Evolutionary conservation across 2,797 vertebrate species (phyloP), one percentile per base, ranked within the genome.

Genomic region (Anomalospiza imberbis): DNA sequence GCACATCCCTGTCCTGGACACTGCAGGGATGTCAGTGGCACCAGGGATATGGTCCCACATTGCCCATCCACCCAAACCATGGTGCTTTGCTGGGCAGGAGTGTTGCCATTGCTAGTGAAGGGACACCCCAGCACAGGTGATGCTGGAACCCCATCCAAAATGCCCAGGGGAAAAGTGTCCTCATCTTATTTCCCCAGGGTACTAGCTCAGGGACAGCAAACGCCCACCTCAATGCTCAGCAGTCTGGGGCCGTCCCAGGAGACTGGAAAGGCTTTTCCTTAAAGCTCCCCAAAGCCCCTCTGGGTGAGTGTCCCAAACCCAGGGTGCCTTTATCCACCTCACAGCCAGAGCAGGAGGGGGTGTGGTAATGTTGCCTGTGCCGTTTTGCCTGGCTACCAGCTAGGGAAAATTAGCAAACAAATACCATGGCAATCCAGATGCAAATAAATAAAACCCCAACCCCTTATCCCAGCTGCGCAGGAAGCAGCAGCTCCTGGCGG

Each of bases 91-190:
- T 5, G 22, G 48, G 72, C 48, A 25, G 31, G 38, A 36, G 17
- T 8, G 0, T 6, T 31, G 47, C 26, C 66, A 38, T 21, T 0
- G 0, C 36, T 6, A 6, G 26, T 14, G 7, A 40, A 24, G 67
- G 58, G 85, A 54, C 29, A 31, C 10, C 13, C 4, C 42, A 32
- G 51, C 60, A 29, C n/a, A 31, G 55, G 68, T 34, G 50, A 55
- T 4, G 0, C 3, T 18, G 11, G 3, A 42, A 8, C 40, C 22
- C 54, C 58, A 14, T 8, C 60, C 31, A 18, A 31, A 57, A n/a
- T 13, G 20, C 13, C 38, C 38, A 3, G 22, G 48, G 57, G 8
- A 54, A 10, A 6, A 40, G 9, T 47, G 36, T 51, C 55, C 50
- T 51, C 34, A 10, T 24, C 29, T 70, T 10, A 1, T 72, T 67